Base-by-base conservation (phyloP, 2,113 vertebrate species). In the Orthonyx spaldingii region DNA sequence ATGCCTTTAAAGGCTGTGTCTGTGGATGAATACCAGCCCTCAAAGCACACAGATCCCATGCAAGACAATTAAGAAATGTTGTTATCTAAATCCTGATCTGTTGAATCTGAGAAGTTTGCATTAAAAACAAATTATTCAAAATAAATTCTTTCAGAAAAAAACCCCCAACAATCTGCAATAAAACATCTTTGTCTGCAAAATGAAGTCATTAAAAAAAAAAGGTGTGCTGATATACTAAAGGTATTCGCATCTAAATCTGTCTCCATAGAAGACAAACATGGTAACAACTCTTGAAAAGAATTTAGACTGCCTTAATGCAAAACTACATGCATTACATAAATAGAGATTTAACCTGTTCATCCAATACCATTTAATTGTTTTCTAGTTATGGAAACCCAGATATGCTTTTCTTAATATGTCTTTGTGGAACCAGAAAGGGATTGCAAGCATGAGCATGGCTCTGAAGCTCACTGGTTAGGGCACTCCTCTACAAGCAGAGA, bases 401-500 rank as follows among this genome's bases (percentile, higher is more conserved):
- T 39, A 20, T 16, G 4, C 1, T 59, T 23, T 60, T 14, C 16
- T 8, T 11, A n/a, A n/a, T 3, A 11, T 14, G 18, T 15, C 39
- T 32, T 2, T 71, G 35, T 24, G 57, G 42, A 89, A 60, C 10
- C 20, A 87, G 41, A 60, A 69, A 5, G 22, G 11, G 19, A 56
- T 1, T 7, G 11, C 37, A 57, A 64, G 18, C 30, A 10, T 0
- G 7, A 79, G 5, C 22, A 23, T 2, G 4, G 56, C 46, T 53
- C 64, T 61, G 46, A 65, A 77, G 24, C 18, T 72, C 46, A 7
- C 22, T 23, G 24, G 5, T 6, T 7, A 15, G 10, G 14, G 27
- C 10, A 16, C 39, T 41, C 16, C 23, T 39, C 30, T 16, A 42
- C 24, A 64, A 50, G 27, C 27, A 52, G 13, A 56, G 13, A 24